Base-by-base conservation (phyloP, 1,140 invertebrate genomes). In the Melipona quadrifasciata region DNA sequence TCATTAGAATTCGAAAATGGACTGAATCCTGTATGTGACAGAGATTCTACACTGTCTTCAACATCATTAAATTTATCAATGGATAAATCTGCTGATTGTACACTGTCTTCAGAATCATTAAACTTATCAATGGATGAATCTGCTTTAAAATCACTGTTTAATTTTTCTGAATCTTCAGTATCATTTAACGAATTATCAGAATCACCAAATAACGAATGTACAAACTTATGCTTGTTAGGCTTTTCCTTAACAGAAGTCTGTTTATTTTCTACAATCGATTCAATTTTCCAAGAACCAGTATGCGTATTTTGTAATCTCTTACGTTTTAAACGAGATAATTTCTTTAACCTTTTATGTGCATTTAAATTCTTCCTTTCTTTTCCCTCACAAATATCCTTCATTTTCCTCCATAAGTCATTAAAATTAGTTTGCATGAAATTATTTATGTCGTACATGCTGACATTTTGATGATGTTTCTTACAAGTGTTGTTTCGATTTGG, bases 371-470 rank as follows among this genome's bases (percentile, higher is more conserved):
- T 27, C 19, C 55, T 73, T 1, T 34, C 8, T 39, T 68, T 72
- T 0, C 68, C 53, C 11, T 65, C 17, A 4, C 39, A 80, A n/a
- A 68, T 51, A 5, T 83, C 65, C 11, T 51, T 24, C 16, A 87
- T 24, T 34, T 61, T 27, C 16, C 82, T 84, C 17, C 84, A 88
- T 1, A 89, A 31, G n/a, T 67, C 31, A 24, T 70, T 31, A 14
- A 89, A 31, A 78, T 82, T 74, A 0, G 77, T 39, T 39, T 71
- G 75, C 55, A 71, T 34, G 4, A 51, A 47, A 19, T 3, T 39
- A 34, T 58, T 58, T 11, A 75, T 51, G 2, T 61, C 19, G 17
- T 68, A 19, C 24, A n/a, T 53, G 0, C 31, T 47, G 19, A 65
- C 17, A 16, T 19, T 86, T 27, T 6, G 14, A 16, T 27, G 55